phyloP scores from a whole-genome alignment of 1,140 invertebrate species.

The Drosophila bocki region DNA sequence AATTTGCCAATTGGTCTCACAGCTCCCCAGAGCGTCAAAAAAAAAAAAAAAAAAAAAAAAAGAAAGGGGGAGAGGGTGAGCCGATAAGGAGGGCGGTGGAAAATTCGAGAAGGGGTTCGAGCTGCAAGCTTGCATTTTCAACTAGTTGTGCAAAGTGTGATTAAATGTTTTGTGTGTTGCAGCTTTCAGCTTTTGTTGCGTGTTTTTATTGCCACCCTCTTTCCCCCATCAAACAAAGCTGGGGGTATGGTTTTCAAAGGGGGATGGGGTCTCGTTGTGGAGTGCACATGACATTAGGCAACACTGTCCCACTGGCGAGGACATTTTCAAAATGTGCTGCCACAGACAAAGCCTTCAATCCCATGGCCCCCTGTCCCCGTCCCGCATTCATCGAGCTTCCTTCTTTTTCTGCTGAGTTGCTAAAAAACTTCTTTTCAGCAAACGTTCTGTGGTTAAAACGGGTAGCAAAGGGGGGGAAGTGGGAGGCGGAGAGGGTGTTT shows the following conservation, averaged over 20 bases:
- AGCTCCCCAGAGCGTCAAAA: slow-evolving; percentile 25
- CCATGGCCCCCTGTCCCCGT: slow-evolving; percentile 23
- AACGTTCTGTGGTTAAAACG: slow-evolving; percentile 62
- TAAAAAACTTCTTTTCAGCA: slow-evolving; percentile 82
- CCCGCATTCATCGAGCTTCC: slow-evolving; percentile 34
- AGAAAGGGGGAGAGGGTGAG: not conserved
- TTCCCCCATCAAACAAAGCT: slow-evolving; percentile 23
- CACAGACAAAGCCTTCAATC: slow-evolving; percentile 66
- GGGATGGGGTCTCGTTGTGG: slow-evolving; percentile 10
- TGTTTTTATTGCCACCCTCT: slow-evolving; percentile 73
- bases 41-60: no score
- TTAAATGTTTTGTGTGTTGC: slow-evolving; percentile 74
- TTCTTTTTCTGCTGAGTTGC: slow-evolving; percentile 81
- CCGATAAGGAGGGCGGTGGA: not conserved
- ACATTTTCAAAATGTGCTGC: slow-evolving; percentile 72
- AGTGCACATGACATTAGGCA: slow-evolving; percentile 68
- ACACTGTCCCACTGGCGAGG: slow-evolving; percentile 54
- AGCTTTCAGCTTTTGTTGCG: slow-evolving; percentile 78
- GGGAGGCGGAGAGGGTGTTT: slow-evolving; percentile 49
- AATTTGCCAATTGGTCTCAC: slow-evolving; percentile 73
- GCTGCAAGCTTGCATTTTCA: slow-evolving; percentile 62
- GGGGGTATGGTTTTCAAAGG: slow-evolving; percentile 10
- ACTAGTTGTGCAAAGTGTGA: slow-evolving; percentile 77
- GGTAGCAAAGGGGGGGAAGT: not conserved
- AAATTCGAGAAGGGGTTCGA: slow-evolving; percentile 2